A percentile compares a stretch with the other conserved stretches of the same genome.
Evolutionary conservation across 1,140 invertebrate species (phyloP).

Genomic region (Leptopilina boulardi): DNA sequence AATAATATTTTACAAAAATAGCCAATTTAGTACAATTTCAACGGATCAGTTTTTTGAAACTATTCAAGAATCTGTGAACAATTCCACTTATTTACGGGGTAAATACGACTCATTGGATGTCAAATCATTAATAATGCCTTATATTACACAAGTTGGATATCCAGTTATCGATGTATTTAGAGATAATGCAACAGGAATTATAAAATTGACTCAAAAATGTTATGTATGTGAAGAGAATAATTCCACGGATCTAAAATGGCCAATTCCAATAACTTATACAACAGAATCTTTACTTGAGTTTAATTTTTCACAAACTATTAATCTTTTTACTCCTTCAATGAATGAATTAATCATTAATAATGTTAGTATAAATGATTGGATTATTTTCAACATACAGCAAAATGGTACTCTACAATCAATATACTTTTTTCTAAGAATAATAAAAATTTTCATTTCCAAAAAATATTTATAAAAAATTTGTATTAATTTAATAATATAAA

Average conservation of each 20-base stretch:
- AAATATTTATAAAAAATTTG: too few species aligned
- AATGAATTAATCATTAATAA: neutral
- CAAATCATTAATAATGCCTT: constrained; percentile 77
- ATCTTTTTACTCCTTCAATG: neutral
- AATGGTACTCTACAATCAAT: constrained; percentile 61
- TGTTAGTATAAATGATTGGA: constrained; percentile 47
- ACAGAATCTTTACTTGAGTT: constrained; percentile 41
- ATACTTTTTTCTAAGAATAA: too few species aligned
- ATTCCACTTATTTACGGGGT: constrained; percentile 54
- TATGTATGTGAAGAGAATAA: constrained; percentile 69
- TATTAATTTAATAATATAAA: too few species aligned
- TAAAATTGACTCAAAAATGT: constrained; percentile 73
- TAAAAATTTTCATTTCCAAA: too few species aligned
- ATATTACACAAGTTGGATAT: constrained; percentile 78
- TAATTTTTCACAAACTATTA: neutral
- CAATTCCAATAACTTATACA: constrained; percentile 75
- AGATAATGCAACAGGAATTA: constrained; percentile 70
- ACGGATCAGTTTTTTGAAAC: constrained; percentile 83
- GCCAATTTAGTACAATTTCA: constrained; percentile 71
- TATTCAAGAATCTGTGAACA: constrained; percentile 77
- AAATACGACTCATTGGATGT: constrained; percentile 58
- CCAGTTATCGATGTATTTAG: constrained; percentile 80
- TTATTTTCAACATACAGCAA: constrained; percentile 76
- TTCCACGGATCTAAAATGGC: constrained; percentile 60
- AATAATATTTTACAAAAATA: neutral